A percentile compares a stretch with the other conserved stretches of the same genome.
Conservation (phyloP, 2,888 invertebrate genomes). For the Phortica magna region DNA sequence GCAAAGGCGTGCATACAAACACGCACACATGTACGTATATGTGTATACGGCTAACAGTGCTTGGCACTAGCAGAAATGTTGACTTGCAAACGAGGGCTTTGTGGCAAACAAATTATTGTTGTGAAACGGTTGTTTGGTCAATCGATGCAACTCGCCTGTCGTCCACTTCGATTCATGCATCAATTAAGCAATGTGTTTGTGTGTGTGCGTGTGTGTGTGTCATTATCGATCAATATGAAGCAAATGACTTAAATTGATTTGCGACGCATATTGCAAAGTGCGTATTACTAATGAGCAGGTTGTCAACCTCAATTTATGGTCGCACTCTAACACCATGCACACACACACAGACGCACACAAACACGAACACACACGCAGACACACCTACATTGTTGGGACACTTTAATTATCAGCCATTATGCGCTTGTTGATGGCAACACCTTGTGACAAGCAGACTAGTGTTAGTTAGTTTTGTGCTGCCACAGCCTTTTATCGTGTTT, state of each 20-base stretch:
- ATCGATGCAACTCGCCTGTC: too few relatives aligned
- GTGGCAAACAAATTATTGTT: too few relatives aligned
- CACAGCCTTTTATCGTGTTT: not conserved
- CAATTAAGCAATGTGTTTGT: too few relatives aligned
- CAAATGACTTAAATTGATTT: not conserved
- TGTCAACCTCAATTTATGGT: conserved; percentile 8
- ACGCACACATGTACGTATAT: not conserved
- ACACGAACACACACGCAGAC: conserved; percentile 24
- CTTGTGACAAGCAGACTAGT: not conserved
- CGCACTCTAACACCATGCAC: conserved; percentile 33
- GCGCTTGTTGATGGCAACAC: conserved; percentile 19
- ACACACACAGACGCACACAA: not conserved
- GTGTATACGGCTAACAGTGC: too few relatives aligned
- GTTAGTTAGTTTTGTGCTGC: not conserved
- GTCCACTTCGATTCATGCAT: too few relatives aligned
- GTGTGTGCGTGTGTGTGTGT: not conserved
- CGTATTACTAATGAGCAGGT: not conserved
- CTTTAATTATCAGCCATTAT: conserved; percentile 16
- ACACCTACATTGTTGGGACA: not conserved
- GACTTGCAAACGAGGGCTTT: too few relatives aligned
- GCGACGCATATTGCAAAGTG: not conserved
- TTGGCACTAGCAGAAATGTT: too few relatives aligned
- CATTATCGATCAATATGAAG: conserved; percentile 10
- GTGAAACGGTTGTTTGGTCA: too few relatives aligned
- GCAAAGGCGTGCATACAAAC: not conserved